A percentile compares a stretch with the other conserved stretches of the same genome.
Evolutionary conservation across 1,140 invertebrate genomes (phyloP).

Genomic region (Hermatobates lingyangjiaoensis): DNA sequence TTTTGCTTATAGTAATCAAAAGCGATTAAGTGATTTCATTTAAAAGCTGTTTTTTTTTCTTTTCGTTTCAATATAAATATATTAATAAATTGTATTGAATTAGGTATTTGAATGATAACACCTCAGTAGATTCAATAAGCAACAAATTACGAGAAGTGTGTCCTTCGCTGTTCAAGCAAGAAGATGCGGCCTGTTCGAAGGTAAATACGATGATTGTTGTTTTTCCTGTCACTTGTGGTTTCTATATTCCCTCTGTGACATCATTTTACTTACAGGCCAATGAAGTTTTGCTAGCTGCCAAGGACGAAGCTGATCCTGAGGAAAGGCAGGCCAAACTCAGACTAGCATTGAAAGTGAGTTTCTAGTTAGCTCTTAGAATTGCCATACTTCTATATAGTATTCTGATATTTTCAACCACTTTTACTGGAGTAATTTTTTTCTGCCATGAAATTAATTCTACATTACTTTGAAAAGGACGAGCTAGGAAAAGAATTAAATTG

Average conservation of each 20-base stretch:
- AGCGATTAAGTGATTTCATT: too few species aligned
- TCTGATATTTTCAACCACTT: too few species aligned
- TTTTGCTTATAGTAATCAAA: too few species aligned
- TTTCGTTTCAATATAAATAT: too few species aligned
- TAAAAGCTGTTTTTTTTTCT: slow-evolving; percentile 13
- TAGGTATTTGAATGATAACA: slow-evolving; percentile 83
- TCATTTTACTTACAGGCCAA: slow-evolving; percentile 6
- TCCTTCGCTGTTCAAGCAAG: slow-evolving; percentile 79
- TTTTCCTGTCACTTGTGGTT: background rate
- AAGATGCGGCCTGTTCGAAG: slow-evolving; percentile 89
- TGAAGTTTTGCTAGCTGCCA: slow-evolving; percentile 12
- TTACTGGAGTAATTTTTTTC: too few species aligned
- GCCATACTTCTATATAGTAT: too few species aligned
- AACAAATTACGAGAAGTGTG: slow-evolving; percentile 73
- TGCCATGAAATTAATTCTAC: too few species aligned
- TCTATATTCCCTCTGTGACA: background rate
- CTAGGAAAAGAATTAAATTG: too few species aligned
- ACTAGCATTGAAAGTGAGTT: slow-evolving; percentile 10
- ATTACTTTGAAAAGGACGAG: too few species aligned
- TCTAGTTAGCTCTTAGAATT: too few species aligned
- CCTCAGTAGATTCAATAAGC: slow-evolving; percentile 80
- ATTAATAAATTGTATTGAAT: too few species aligned
- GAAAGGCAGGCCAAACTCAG: slow-evolving; percentile 9
- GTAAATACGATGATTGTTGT: slow-evolving; percentile 25
- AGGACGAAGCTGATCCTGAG: slow-evolving; percentile 11